Base-by-base conservation (phyloP, 2,888 invertebrate species). In the Xanthia icteritia region DNA sequence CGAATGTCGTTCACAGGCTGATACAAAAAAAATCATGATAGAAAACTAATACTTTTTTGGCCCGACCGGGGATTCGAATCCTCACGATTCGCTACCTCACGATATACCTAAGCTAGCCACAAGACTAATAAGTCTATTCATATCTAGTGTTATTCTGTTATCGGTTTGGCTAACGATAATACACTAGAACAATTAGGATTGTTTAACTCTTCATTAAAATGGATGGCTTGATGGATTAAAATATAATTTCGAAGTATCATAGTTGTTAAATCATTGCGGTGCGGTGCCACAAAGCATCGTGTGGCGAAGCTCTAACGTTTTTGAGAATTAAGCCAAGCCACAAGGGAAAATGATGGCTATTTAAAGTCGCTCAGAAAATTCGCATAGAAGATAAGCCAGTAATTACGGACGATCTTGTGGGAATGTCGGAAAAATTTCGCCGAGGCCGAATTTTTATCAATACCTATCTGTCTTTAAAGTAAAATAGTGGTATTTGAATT, bases 341-440 rank as follows among this genome's bases (percentile, higher is more conserved):
- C 92, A 83, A 89, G 91, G 91, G 93, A 93, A 94, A 94, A 94
- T 93, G 93, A 93, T 93, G 91, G 93, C 94, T 93, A 94, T 95
- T 95, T 94, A 94, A 94, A 94, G 92, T 93, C 93, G 93, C 92
- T 94, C 92, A 92, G 94, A 94, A 94, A 93, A 94, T 94, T 94
- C 94, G 92, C 92, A 94, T 94, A 91, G 90, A 89, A 93, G 94
- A 95, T 94, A 95, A 94, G 93, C 89, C 87, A 86, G 93, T 94
- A 95, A 94, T 95, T 94, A 93, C 93, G 89, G 88, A 83, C 91
- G 93, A 93, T 95, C 93, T 92, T 93, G 89, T 88, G 92, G 92
- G 92, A 92, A 91, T 85, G 91, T 84, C 81, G 88, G 89, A 88
- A 91, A 91, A 92, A 88, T 88, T 89, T 90, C 87, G 83, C 48